These are phyloP conservation scores for Ganaspis brasiliensis DNA, from an alignment of 2,888 invertebrate species.

Conservation along the genomic window DNA sequence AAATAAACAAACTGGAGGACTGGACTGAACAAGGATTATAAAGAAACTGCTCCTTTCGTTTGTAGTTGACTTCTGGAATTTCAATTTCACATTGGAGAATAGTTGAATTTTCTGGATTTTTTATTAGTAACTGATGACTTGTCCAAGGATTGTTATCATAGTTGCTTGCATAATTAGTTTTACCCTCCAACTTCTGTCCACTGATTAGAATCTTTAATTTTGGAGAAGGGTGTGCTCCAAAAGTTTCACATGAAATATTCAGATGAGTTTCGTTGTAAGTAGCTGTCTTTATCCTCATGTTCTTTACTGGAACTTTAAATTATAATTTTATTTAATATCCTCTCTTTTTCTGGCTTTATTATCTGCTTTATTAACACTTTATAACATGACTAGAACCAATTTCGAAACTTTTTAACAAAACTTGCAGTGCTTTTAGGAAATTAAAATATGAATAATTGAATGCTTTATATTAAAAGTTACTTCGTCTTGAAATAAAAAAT, in stretches of 20 bases:
- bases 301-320: constrained; percentile 64
- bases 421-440: background rate
- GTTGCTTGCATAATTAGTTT: constrained; percentile 8
- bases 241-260: constrained; percentile 80
- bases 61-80: constrained; percentile 68
- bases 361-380: background rate
- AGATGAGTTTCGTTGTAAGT: constrained; percentile 75
- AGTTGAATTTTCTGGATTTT: constrained; percentile 57
- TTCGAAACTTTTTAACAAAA: background rate
- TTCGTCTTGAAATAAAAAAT: no score
- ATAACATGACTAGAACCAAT: background rate
- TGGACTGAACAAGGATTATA: constrained; percentile 64
- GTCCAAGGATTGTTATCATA: constrained; percentile 43
- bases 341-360: background rate
- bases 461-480: no score
- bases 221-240: constrained; percentile 78
- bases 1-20: constrained; percentile 29
- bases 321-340: background rate
- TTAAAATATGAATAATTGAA: background rate
- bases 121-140: constrained; percentile 47
- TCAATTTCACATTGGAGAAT: constrained; percentile 68
- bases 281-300: constrained; percentile 57
- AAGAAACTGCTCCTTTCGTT: constrained; percentile 64
- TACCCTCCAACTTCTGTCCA: constrained; percentile 51
- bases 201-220: constrained; percentile 71